Evolutionary conservation across 2,888 invertebrate genomes (phyloP).

Genomic region (Hemithea aestivaria): DNA sequence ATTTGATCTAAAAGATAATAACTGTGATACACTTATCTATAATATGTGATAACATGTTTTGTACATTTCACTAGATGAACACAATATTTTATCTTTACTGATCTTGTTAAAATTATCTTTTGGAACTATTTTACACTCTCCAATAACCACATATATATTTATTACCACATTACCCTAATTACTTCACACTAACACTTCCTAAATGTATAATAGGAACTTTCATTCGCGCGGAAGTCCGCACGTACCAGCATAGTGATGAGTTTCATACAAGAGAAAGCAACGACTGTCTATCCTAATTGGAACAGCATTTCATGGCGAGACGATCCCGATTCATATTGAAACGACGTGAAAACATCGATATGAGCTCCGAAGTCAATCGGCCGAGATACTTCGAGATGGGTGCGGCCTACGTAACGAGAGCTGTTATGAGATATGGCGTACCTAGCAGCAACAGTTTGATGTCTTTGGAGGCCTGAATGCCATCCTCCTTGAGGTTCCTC

Average conservation of each 20-base stretch:
- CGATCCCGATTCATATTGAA: no score
- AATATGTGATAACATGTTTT: no score
- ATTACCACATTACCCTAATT: conserved; percentile 20
- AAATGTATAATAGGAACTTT: conserved; percentile 53
- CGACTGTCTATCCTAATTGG: conserved; percentile 8
- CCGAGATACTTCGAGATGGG: conserved; percentile 46
- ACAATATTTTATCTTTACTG: no score
- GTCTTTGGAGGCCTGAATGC: conserved; percentile 98
- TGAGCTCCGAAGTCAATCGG: conserved; percentile 20
- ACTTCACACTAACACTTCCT: conserved; percentile 35
- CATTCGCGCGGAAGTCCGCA: conserved; percentile 56
- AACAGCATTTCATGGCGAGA: no score
- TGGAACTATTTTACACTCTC: no score
- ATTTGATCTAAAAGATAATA: no score
- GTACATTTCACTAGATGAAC: no score
- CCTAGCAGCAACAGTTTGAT: conserved; percentile 98
- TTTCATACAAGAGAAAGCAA: conserved; percentile 56
- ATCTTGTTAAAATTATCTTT: no score
- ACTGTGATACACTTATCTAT: no score
- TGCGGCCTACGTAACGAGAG: conserved; percentile 51
- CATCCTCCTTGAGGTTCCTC: conserved; percentile 98
- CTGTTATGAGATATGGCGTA: conserved; percentile 68
- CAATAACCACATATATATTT: no score
- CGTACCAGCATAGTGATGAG: conserved; percentile 63
- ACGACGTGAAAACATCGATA: conserved; percentile 22